phyloP scores from a whole-genome alignment of 2,888 invertebrate genomes.

The Lathronympha strigana region DNA sequence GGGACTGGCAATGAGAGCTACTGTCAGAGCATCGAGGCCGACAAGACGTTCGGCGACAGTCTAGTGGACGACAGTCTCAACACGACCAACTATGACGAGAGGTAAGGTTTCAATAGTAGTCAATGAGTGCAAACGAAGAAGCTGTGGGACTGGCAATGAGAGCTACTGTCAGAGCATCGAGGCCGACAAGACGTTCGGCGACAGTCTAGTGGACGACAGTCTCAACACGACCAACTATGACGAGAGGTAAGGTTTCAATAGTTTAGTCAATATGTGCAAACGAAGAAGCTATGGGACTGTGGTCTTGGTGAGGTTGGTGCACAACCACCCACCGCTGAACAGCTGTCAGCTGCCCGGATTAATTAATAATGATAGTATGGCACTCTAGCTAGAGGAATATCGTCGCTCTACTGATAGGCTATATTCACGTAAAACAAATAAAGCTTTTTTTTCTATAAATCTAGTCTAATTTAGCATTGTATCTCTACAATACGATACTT shows the following conservation, averaged over 20 bases:
- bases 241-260: constrained; percentile 65
- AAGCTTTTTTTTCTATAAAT: too few relatives aligned
- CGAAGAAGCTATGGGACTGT: constrained; percentile 94
- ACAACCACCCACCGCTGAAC: too few relatives aligned
- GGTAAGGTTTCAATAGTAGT: constrained; percentile 57
- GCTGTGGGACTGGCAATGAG: constrained; percentile 88
- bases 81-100: constrained; percentile 65
- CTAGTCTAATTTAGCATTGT: too few relatives aligned
- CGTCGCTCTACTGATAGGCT: too few relatives aligned
- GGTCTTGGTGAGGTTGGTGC: too few relatives aligned
- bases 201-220: constrained; percentile 61
- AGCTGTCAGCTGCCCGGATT: too few relatives aligned
- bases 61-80: constrained; percentile 53
- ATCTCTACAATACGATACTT: too few relatives aligned
- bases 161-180: constrained; percentile 55
- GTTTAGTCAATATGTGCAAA: too few relatives aligned
- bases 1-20: constrained; percentile 85
- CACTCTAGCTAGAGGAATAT: too few relatives aligned
- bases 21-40: constrained; percentile 52
- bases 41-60: constrained; percentile 54
- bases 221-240: constrained; percentile 63
- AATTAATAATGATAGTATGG: too few relatives aligned
- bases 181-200: constrained; percentile 51
- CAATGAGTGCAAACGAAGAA: constrained; percentile 95
- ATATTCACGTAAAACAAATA: too few relatives aligned